A percentile compares a stretch with the other conserved stretches of the same genome.
Conservation (phyloP, 2,113 vertebrate species). For the Eptesicus fuscus region DNA sequence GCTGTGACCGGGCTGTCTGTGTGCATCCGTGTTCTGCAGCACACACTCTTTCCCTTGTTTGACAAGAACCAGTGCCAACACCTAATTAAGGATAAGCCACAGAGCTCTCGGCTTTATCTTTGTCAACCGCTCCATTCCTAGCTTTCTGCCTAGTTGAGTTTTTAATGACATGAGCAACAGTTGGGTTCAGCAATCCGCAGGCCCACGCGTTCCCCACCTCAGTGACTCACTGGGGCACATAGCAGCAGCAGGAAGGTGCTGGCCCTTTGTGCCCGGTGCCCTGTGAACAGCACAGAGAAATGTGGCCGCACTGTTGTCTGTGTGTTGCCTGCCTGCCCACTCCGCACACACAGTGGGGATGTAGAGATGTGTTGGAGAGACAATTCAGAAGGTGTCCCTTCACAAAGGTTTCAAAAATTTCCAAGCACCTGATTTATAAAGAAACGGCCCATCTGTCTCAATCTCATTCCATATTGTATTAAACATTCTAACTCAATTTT, state of each 20-base stretch:
- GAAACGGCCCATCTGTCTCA: not conserved
- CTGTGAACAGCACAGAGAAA: not conserved
- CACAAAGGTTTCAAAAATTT: slow-evolving; percentile 24
- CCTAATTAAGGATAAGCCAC: slow-evolving; percentile 85
- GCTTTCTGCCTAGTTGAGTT: slow-evolving; percentile 84
- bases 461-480: not conserved
- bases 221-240: slow-evolving; percentile 40
- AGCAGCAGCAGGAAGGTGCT: slow-evolving; percentile 2
- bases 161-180: slow-evolving; percentile 81
- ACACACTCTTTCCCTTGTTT: slow-evolving; percentile 78
- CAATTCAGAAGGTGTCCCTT: not conserved
- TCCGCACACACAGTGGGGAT: accelerated
- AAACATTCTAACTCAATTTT: slow-evolving; percentile 35
- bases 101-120: slow-evolving; percentile 80
- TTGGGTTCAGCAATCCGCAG: slow-evolving; percentile 73
- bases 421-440: not conserved
- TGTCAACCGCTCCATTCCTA: slow-evolving; percentile 80
- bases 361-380: not conserved
- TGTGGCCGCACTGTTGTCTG: not conserved
- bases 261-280: not conserved
- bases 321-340: not conserved
- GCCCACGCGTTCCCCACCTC: not conserved
- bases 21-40: slow-evolving; percentile 73
- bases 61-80: slow-evolving; percentile 84
- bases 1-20: slow-evolving; percentile 79